Evolutionary conservation across 2,888 invertebrate species (phyloP).

Genomic region (Callyntrura guangdongensis): DNA sequence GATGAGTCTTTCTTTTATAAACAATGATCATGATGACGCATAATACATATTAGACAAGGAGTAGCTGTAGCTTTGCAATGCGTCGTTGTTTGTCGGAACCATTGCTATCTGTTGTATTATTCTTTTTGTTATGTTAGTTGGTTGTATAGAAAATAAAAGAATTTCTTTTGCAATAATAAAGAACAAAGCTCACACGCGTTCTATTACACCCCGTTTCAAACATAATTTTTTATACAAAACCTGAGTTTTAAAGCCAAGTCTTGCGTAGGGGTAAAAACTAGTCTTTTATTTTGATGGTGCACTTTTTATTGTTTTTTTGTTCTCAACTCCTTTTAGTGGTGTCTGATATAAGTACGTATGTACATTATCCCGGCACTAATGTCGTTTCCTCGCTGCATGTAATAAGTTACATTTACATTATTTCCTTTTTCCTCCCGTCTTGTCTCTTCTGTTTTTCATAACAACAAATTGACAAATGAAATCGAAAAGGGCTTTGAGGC

Average conservation of each 20-base stretch:
- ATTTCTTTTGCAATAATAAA: conserved; percentile 57
- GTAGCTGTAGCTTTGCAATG: not conserved
- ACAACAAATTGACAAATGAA: conserved; percentile 30
- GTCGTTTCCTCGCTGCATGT: conserved; percentile 62
- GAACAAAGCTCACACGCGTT: conserved; percentile 52
- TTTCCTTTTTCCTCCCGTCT: conserved; percentile 60
- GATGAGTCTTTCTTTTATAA: conserved; percentile 59
- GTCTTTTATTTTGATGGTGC: conserved; percentile 70
- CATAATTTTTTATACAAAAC: conserved; percentile 49
- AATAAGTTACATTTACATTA: conserved; percentile 40
- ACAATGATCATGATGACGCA: conserved; percentile 42
- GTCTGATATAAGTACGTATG: not conserved
- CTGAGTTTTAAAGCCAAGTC: conserved; percentile 45
- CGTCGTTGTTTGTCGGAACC: not conserved
- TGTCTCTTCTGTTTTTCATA: conserved; percentile 31
- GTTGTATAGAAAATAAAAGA: conserved; percentile 62
- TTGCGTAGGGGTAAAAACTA: conserved; percentile 66
- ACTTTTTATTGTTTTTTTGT: conserved; percentile 73
- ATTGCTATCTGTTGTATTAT: conserved; percentile 45
- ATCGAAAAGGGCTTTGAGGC: conserved; percentile 27
- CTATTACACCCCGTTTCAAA: conserved; percentile 60
- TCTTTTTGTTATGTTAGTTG: conserved; percentile 39
- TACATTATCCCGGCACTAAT: conserved; percentile 56
- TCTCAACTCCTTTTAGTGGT: conserved; percentile 52
- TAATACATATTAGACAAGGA: not conserved